Conservation (phyloP, 64 coral and sea anemone species). For the Trachythela sp. region DNA sequence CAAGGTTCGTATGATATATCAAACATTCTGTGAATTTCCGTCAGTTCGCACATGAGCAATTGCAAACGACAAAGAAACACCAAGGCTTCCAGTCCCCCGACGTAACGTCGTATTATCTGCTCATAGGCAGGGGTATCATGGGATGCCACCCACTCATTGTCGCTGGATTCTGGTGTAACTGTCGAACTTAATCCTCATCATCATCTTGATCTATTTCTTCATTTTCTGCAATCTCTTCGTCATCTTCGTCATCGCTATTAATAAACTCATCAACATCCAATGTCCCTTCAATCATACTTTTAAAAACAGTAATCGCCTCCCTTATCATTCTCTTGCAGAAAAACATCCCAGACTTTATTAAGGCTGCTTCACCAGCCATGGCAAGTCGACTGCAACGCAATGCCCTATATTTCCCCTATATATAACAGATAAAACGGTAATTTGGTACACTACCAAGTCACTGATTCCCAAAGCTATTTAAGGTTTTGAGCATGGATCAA, state of each 20-base stretch:
- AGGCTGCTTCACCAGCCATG: neutral
- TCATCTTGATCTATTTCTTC: neutral
- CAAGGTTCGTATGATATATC: no score
- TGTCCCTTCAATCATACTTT: neutral
- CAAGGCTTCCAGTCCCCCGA: conserved; percentile 15
- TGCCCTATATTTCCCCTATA: neutral
- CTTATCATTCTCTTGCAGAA: neutral
- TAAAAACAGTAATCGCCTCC: neutral
- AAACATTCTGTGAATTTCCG: no score
- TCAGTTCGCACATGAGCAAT: no score
- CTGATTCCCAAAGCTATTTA: neutral
- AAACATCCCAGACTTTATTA: neutral
- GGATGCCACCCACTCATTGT: conserved; percentile 2
- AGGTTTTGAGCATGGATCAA: neutral
- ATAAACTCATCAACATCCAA: neutral
- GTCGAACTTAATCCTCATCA: neutral
- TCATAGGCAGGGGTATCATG: conserved; percentile 1
- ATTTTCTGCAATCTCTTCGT: neutral
- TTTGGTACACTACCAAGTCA: neutral
- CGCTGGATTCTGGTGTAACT: neutral
- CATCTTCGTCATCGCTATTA: neutral
- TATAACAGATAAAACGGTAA: neutral
- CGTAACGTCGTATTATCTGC: neutral
- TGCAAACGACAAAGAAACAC: neutral
- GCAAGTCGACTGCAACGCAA: neutral